Conservation (phyloP, 2,888 invertebrate genomes). For the Subacronicta megacephala region DNA sequence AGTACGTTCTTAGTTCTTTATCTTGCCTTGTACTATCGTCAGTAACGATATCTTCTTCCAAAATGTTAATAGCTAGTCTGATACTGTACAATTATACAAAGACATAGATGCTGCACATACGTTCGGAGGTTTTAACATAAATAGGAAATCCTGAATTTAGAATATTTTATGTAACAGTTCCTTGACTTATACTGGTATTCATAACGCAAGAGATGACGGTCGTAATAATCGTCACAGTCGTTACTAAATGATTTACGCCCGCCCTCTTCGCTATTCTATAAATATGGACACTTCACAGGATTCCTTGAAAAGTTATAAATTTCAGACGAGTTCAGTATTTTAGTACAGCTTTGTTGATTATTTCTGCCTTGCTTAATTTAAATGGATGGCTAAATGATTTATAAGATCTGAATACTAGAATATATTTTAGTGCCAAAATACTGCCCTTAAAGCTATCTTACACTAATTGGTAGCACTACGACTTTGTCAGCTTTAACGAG, state of each 20-base stretch:
- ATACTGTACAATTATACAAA: neutral
- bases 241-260: constrained; percentile 45
- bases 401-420: neutral
- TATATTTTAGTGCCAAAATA: neutral
- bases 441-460: neutral
- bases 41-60: too few species aligned
- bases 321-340: constrained; percentile 33
- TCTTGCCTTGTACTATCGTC: neutral
- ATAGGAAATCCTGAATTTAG: neutral
- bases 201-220: constrained; percentile 34
- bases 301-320: constrained; percentile 49
- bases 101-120: neutral
- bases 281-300: constrained; percentile 45
- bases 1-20: neutral
- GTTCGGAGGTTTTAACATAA: neutral
- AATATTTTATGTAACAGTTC: constrained; percentile 15
- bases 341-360: constrained; percentile 43
- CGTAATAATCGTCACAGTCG: constrained; percentile 31
- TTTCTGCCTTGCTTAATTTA: constrained; percentile 41
- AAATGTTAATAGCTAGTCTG: too few species aligned
- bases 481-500: neutral
- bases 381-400: constrained; percentile 21
- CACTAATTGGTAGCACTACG: neutral
- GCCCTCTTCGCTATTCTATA: constrained; percentile 23
- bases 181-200: constrained; percentile 18